A percentile compares a stretch with the other conserved stretches of the same genome.
phyloP scores from a whole-genome alignment of 2,113 vertebrate species.

The Procavia capensis region DNA sequence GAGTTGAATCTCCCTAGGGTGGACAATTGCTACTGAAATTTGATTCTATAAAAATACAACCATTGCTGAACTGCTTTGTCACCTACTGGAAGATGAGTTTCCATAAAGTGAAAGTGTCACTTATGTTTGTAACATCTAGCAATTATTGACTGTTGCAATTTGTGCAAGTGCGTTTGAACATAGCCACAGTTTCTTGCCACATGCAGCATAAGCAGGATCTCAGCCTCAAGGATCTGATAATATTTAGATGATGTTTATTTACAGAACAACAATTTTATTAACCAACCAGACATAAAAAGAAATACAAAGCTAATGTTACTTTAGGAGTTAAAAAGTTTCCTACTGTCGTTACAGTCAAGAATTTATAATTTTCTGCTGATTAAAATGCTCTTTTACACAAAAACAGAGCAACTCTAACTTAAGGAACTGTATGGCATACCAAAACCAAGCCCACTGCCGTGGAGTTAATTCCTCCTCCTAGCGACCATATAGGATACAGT shows the following conservation, averaged over 20 bases:
- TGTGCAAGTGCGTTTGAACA: neutral
- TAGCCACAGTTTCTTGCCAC: neutral
- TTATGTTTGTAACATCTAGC: slow-evolving; percentile 41
- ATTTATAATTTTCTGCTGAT: neutral
- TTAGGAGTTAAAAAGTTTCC: neutral
- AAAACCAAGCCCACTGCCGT: too few relatives aligned
- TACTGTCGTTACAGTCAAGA: neutral
- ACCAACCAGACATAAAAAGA: neutral
- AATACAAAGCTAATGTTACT: neutral
- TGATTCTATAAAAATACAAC: slow-evolving; percentile 57
- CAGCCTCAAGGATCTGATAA: neutral
- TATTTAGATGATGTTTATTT: neutral
- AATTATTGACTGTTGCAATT: slow-evolving; percentile 60
- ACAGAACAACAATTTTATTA: neutral
- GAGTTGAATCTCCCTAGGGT: slow-evolving; percentile 9
- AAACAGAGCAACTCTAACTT: neutral
- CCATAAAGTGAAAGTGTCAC: slow-evolving; percentile 43
- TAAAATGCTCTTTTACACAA: neutral
- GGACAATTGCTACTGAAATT: slow-evolving; percentile 54
- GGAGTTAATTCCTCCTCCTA: too few relatives aligned
- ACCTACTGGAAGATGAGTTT: slow-evolving; percentile 54
- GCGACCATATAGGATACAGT: too few relatives aligned
- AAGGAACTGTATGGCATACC: neutral
- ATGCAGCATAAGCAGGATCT: neutral
- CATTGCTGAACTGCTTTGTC: slow-evolving; percentile 28